Evolutionary conservation across 2,797 vertebrate genomes (phyloP).

Genomic region (Lagocephalus sceleratus): DNA sequence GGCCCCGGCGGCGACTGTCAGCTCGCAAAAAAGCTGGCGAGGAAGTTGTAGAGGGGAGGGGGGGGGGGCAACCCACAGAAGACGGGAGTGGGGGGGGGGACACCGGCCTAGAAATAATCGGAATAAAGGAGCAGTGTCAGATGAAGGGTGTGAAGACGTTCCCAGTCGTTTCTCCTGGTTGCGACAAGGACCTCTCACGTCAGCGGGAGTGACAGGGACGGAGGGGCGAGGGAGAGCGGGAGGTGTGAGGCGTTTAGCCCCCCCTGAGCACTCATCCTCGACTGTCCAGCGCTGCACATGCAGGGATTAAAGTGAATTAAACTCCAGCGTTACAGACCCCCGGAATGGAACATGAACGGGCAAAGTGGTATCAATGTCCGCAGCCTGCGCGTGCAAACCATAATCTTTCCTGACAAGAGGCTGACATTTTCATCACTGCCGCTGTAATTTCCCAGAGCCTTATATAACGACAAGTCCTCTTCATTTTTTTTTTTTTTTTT

Average conservation of each 20-base stretch:
- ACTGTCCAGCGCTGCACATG: constrained; percentile 9
- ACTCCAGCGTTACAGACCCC: constrained; percentile 6
- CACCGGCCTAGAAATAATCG: constrained; percentile 7
- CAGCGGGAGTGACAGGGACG: constrained; percentile 35
- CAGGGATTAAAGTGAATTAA: constrained; percentile 14
- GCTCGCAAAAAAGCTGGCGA: constrained; percentile 1
- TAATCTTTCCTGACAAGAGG: constrained; percentile 53
- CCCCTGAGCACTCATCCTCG: constrained; percentile 18
- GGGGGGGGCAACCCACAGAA: too few relatives aligned
- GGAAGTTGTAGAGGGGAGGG: neutral
- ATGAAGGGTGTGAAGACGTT: constrained; percentile 20
- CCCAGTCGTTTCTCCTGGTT: neutral
- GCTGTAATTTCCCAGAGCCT: constrained; percentile 41
- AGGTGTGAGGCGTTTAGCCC: constrained; percentile 50
- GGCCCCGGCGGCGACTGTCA: constrained; percentile 10
- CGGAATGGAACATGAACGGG: constrained; percentile 33
- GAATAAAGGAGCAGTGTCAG: constrained; percentile 4
- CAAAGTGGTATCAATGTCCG: constrained; percentile 31
- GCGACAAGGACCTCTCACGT: constrained; percentile 45
- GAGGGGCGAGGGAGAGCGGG: constrained; percentile 21
- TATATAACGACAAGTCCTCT: constrained; percentile 60
- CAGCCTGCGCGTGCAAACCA: constrained; percentile 27
- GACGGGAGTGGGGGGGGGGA: neutral
- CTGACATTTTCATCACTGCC: constrained; percentile 26
- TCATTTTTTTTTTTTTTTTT: constrained; percentile 35